Evolutionary conservation across 2,797 vertebrate species (phyloP), one percentile per base, ranked within the genome.

Genomic region (Orestias chungarensis): DNA sequence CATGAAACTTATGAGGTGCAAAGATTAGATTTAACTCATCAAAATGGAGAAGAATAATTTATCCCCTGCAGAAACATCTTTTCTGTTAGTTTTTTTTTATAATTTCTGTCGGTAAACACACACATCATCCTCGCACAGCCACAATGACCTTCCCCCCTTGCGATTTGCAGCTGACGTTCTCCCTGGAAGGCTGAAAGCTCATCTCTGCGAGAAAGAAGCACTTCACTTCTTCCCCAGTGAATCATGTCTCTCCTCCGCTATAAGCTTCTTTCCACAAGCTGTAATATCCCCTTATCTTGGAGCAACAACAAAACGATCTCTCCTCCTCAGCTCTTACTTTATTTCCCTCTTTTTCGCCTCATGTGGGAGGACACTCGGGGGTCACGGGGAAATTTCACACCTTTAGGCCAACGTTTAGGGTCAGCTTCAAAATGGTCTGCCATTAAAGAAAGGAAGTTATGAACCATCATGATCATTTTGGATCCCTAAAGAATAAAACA

Each of bases 261-360:
- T 80, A 79, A 84, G 79, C 70, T 79, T 65, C 73, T 83, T 70
- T 82, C 78, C 74, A 74, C 68, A 1, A 66, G 82, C 79, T 80
- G 66, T 82, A 79, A 82, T 82, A 86, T 81, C 81, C 78, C 85
- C 83, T 87, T 91, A 89, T 88, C 86, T 85, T 54, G 55, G 62
- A 86, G 78, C 74, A 75, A 83, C 52, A 76, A 82, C 35, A 78
- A 75, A 52, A 65, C 68, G 12, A 55, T 67, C 59, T 38, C 27
- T 66, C 43, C 47, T 65, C 71, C 52, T 68, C 57, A 70, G 78
- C 66, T 77, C 64, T 82, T 75, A 75, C 84, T 89, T 81, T 81
- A 85, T 82, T 78, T 81, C 81, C 61, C 47, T n/a, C 47, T 67
- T 49, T 50, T 64, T 66, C 9, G 42, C 42, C 29, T 25, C 35